Evolutionary conservation across 2,797 vertebrate genomes (phyloP).

Genomic region (Gambelia wislizenii): DNA sequence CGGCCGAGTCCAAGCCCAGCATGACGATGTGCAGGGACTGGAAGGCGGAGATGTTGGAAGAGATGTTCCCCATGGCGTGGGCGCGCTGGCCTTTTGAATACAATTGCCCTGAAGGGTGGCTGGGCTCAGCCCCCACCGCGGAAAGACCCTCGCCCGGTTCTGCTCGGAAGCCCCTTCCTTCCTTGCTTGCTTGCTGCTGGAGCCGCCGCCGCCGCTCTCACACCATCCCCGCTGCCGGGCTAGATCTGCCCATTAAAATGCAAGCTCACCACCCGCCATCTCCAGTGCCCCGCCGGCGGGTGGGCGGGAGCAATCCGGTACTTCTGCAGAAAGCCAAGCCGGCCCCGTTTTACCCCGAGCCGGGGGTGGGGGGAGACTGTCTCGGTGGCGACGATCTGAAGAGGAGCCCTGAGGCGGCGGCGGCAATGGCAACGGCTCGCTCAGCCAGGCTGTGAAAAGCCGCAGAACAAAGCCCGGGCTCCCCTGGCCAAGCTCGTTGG

Average conservation of each 20-base stretch:
- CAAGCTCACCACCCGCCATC: background rate
- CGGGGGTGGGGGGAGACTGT: no score
- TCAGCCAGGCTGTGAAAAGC: background rate
- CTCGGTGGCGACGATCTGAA: background rate
- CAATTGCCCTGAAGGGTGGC: background rate
- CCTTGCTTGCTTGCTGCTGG: no score
- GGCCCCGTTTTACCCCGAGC: background rate
- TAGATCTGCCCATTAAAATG: background rate
- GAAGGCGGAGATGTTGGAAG: conserved; percentile 93
- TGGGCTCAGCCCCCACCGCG: background rate
- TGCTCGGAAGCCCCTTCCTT: background rate
- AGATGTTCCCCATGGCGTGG: conserved; percentile 89
- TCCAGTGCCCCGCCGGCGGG: background rate
- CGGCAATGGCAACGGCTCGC: background rate
- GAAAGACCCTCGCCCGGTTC: background rate
- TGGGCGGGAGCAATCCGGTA: background rate
- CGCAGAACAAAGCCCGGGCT: conserved; percentile 11
- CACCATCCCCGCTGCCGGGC: background rate
- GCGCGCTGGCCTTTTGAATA: background rate
- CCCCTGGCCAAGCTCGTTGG: background rate
- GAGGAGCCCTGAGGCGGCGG: background rate
- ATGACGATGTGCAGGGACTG: conserved; percentile 98
- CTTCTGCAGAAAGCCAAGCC: background rate
- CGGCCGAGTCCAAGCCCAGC: conserved; percentile 96
- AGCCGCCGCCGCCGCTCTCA: no score